Evolutionary conservation across 2,888 invertebrate species (phyloP).

Genomic region (Lasioglossum morio): DNA sequence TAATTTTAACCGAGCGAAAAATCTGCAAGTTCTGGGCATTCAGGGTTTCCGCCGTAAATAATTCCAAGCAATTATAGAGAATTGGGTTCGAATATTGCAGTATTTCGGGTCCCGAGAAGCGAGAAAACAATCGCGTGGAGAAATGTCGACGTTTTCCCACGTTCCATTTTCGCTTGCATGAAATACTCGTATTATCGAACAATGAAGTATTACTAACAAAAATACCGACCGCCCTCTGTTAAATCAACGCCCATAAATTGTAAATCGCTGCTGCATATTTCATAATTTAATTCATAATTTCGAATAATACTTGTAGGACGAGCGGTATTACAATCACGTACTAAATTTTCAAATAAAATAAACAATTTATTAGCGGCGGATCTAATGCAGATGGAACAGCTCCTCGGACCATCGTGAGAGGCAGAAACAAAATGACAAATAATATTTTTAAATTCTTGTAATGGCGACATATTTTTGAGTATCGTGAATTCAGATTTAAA

Average conservation of each 20-base stretch:
- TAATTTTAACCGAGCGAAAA: conserved; percentile 22
- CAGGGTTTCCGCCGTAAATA: conserved; percentile 19
- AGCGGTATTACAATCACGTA: neutral
- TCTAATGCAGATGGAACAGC: neutral
- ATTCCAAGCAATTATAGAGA: conserved; percentile 19
- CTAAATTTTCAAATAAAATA: neutral
- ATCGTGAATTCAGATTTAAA: neutral
- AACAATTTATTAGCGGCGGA: neutral
- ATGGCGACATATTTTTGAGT: neutral
- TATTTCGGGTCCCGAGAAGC: neutral
- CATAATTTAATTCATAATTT: neutral
- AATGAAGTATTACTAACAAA: conserved; percentile 12
- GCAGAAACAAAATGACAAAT: neutral
- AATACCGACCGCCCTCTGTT: neutral
- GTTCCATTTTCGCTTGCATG: neutral
- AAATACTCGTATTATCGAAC: neutral
- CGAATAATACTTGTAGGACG: neutral
- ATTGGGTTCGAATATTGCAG: conserved; percentile 12
- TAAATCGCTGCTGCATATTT: conserved; percentile 3
- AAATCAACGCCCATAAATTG: neutral
- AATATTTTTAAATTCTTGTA: neutral
- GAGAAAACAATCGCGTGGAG: neutral
- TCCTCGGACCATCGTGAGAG: neutral
- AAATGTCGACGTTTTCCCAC: neutral
- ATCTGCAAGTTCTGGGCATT: conserved; percentile 12